Evolutionary conservation across 2,113 vertebrate genomes (phyloP).

Genomic region (Erythrocercus mccallii): DNA sequence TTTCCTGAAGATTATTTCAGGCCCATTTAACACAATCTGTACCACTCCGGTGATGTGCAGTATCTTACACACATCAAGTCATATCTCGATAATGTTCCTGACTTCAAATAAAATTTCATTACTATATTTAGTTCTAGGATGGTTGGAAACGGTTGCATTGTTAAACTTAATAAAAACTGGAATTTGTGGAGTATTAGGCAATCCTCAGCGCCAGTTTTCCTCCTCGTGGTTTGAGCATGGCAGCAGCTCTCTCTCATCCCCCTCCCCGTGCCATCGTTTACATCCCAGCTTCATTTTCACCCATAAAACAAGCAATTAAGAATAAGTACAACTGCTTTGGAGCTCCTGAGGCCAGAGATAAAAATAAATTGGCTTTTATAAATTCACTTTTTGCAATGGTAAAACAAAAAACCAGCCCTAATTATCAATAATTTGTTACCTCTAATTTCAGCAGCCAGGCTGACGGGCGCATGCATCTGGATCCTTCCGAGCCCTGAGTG

Average conservation of each 20-base stretch:
- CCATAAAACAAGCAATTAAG: slow-evolving; percentile 61
- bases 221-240: not conserved
- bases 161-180: slow-evolving; percentile 57
- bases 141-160: slow-evolving; percentile 26
- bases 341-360: slow-evolving; percentile 52
- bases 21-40: slow-evolving; percentile 92
- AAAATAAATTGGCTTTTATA: slow-evolving; percentile 49
- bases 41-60: slow-evolving; percentile 72
- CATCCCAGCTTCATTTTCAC: slow-evolving; percentile 25
- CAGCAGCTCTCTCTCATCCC: not conserved
- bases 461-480: not conserved
- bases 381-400: not conserved
- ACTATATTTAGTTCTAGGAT: slow-evolving; percentile 66
- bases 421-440: slow-evolving; percentile 47
- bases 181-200: slow-evolving; percentile 3
- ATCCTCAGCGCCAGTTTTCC: not conserved
- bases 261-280: not conserved
- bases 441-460: not conserved
- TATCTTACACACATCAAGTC: slow-evolving; percentile 59
- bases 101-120: slow-evolving; percentile 70
- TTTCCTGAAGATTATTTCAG: slow-evolving; percentile 84
- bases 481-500: not conserved
- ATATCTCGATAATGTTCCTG: slow-evolving; percentile 53
- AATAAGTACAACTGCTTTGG: slow-evolving; percentile 21
- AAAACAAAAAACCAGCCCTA: slow-evolving; percentile 3